phyloP scores from a whole-genome alignment of 2,113 vertebrate genomes.

The Synchiropus splendidus region DNA sequence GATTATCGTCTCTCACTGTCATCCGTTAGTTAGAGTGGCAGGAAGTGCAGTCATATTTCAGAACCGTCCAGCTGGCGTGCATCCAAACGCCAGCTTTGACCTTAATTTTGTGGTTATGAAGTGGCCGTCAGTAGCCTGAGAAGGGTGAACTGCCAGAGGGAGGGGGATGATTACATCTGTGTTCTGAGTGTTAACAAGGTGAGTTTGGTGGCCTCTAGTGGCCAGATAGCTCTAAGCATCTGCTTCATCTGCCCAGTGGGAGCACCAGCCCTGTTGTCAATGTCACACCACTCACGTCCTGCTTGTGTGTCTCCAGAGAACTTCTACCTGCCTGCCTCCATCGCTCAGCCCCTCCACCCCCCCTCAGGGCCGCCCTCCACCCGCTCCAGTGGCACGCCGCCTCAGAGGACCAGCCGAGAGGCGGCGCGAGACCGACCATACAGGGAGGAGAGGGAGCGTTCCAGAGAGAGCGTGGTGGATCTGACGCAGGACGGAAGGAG shows the following conservation, averaged over 20 bases:
- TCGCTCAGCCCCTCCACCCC: constrained; percentile 70
- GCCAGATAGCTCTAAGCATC: no score
- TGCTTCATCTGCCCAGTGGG: no score
- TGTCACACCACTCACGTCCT: no score
- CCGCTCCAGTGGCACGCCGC: constrained; percentile 60
- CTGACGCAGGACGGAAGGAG: constrained; percentile 65
- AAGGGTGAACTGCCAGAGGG: no score
- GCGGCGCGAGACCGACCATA: constrained; percentile 64
- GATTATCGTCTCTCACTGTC: not conserved
- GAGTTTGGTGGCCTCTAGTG: no score
- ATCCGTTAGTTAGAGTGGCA: not conserved
- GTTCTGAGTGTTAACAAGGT: no score
- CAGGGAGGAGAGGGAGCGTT: constrained; percentile 61
- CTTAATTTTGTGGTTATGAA: not conserved
- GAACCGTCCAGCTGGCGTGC: no score
- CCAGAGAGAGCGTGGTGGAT: constrained; percentile 73
- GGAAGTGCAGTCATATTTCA: not conserved
- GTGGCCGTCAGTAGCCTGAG: no score
- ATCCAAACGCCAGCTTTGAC: no score
- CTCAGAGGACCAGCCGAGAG: constrained; percentile 74
- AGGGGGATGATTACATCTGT: no score
- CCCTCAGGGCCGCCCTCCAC: constrained; percentile 66
- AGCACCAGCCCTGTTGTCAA: no score
- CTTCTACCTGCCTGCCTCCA: constrained; percentile 76
- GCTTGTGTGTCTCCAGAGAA: constrained; percentile 69